phyloP scores from a whole-genome alignment of 2,113 vertebrate genomes.

The Daboia siamensis region DNA sequence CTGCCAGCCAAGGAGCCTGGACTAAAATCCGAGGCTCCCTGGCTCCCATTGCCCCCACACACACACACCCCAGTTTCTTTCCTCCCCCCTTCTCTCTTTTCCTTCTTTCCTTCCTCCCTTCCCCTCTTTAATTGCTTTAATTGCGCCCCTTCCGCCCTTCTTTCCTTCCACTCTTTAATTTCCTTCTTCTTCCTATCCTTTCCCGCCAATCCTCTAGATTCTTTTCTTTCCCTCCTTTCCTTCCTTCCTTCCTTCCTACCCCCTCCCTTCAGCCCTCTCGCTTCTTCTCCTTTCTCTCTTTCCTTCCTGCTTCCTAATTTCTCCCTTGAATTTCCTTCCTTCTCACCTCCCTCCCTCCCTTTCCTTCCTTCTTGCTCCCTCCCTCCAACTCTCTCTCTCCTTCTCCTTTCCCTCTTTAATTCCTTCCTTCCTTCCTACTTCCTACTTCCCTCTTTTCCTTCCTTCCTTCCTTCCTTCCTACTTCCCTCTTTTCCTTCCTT shows the following conservation, averaged over 20 bases:
- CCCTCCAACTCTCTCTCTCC: no score
- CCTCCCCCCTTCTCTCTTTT: not conserved
- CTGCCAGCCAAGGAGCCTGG: not conserved
- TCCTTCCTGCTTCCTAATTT: not conserved
- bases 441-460: not conserved
- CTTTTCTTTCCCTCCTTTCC: not conserved
- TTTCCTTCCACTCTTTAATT: not conserved
- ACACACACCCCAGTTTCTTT: not conserved
- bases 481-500: no score
- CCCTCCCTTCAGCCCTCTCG: no score
- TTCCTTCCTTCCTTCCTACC: not conserved
- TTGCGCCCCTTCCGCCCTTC: not conserved
- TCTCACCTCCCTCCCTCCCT: not conserved
- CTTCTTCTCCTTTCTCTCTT: no score
- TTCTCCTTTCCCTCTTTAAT: no score
- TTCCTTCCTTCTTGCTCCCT: not conserved
- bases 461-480: no score
- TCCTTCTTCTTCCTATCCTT: not conserved
- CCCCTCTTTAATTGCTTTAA: no score
- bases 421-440: not conserved
- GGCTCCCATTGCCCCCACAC: not conserved
- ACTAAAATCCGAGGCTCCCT: not conserved
- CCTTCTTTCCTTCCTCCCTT: not conserved
- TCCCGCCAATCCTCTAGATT: no score
- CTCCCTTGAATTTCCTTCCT: not conserved